These are phyloP conservation scores for Peribatodes rhomboidaria DNA, from an alignment of 2,888 invertebrate genomes.

Conservation along the genomic window DNA sequence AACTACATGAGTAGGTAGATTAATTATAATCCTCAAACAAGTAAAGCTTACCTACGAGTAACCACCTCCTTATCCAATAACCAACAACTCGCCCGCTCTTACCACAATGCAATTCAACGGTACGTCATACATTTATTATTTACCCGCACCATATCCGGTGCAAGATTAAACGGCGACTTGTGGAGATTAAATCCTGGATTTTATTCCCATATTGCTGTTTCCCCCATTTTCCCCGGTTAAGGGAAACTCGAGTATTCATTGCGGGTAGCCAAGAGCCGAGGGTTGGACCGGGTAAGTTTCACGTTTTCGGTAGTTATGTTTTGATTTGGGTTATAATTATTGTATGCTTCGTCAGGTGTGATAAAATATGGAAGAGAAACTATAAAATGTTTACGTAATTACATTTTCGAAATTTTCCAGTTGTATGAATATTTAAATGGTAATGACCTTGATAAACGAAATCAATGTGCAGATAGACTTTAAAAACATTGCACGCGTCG, in stretches of 20 bases:
- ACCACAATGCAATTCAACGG: constrained; percentile 74
- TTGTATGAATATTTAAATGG: no score
- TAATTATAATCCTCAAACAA: neutral
- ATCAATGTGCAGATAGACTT: no score
- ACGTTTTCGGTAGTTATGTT: constrained; percentile 33
- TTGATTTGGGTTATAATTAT: constrained; percentile 13
- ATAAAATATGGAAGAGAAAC: neutral
- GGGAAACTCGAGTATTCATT: constrained; percentile 83
- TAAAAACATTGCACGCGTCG: no score
- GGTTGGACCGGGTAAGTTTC: constrained; percentile 39
- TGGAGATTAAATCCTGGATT: constrained; percentile 84
- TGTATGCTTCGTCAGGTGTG: constrained; percentile 3
- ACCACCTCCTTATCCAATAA: constrained; percentile 27
- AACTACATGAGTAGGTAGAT: no score
- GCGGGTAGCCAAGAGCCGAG: constrained; percentile 43
- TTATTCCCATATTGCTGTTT: constrained; percentile 83
- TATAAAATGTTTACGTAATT: neutral
- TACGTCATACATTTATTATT: constrained; percentile 82
- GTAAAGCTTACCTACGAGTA: constrained; percentile 22
- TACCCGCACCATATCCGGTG: constrained; percentile 79
- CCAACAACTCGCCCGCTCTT: constrained; percentile 41
- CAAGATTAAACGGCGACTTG: constrained; percentile 83
- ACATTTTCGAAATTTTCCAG: neutral
- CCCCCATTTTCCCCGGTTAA: constrained; percentile 68
- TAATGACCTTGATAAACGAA: no score